These are phyloP conservation scores for Drosophila varians DNA, from an alignment of 1,140 invertebrate species.

Conservation along the genomic window DNA sequence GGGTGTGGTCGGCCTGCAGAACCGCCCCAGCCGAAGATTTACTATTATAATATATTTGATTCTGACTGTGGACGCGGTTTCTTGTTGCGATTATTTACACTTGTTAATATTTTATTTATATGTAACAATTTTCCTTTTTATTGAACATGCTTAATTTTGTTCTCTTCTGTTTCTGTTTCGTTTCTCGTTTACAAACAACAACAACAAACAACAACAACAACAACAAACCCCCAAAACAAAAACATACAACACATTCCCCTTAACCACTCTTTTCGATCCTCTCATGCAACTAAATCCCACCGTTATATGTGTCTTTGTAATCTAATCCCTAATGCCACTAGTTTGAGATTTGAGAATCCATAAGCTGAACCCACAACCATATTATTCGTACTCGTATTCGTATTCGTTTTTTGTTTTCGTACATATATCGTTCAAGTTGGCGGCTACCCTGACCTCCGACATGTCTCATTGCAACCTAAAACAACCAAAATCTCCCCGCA, in stretches of 20 bases:
- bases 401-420: not conserved
- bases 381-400: not conserved
- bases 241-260: slow-evolving; percentile 53
- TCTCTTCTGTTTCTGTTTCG: slow-evolving; percentile 74
- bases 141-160: slow-evolving; percentile 80
- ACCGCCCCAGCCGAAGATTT: slow-evolving; percentile 3
- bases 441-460: slow-evolving; percentile 13
- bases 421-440: slow-evolving; percentile 17
- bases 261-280: slow-evolving; percentile 71
- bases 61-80: slow-evolving; percentile 23
- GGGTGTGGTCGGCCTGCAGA: no score
- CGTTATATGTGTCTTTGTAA: slow-evolving; percentile 49
- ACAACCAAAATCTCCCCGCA: slow-evolving; percentile 76
- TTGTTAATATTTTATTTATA: slow-evolving; percentile 32
- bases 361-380: slow-evolving; percentile 19
- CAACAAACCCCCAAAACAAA: slow-evolving; percentile 54
- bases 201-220: slow-evolving; percentile 47
- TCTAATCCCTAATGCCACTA: slow-evolving; percentile 56
- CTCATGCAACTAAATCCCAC: slow-evolving; percentile 57
- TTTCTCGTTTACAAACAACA: slow-evolving; percentile 64
- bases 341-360: slow-evolving; percentile 52
- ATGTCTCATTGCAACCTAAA: slow-evolving; percentile 70
- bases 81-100: slow-evolving; percentile 34
- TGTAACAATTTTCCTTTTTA: slow-evolving; percentile 47
- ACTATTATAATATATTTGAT: slow-evolving; percentile 4